A percentile compares a stretch with the other conserved stretches of the same genome.
Conservation (phyloP, 2,888 invertebrate genomes). For the Phengaris arion region DNA sequence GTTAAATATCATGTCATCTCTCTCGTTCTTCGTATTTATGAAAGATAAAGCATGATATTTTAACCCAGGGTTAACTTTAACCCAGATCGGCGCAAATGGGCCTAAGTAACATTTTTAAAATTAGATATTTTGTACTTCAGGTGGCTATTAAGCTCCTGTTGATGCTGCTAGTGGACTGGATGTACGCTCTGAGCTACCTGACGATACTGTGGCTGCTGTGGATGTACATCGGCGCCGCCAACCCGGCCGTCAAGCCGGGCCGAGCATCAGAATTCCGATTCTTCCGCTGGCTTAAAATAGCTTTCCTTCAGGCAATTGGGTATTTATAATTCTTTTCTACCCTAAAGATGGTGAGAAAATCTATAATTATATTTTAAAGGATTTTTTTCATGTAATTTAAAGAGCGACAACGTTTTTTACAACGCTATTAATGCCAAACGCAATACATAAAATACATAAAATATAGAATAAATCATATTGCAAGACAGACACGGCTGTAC, state of each 20-base stretch:
- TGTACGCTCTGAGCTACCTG: conserved; percentile 92
- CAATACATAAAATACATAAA: no score
- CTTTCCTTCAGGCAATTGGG: conserved; percentile 87
- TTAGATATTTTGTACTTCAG: conserved; percentile 62
- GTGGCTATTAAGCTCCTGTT: conserved; percentile 91
- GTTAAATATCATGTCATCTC: no score
- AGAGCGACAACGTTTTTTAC: no score
- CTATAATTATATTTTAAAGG: background rate
- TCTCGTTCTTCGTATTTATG: no score
- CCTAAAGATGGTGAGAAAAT: background rate
- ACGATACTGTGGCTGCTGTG: conserved; percentile 90
- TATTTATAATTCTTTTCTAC: conserved; percentile 53
- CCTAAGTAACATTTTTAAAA: no score
- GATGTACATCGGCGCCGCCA: conserved; percentile 96
- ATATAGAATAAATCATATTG: no score
- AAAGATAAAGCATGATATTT: no score
- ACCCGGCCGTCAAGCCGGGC: conserved; percentile 97
- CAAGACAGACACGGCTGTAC: no score
- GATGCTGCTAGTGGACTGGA: conserved; percentile 97
- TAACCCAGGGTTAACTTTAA: no score
- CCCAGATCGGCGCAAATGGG: no score
- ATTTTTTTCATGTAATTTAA: background rate
- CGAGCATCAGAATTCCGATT: conserved; percentile 90
- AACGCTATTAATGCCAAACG: no score
- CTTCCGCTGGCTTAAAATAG: conserved; percentile 87